A percentile compares a stretch with the other conserved stretches of the same genome.
phyloP scores from a whole-genome alignment of 2,888 invertebrate genomes.

The Cantharis rufa region DNA sequence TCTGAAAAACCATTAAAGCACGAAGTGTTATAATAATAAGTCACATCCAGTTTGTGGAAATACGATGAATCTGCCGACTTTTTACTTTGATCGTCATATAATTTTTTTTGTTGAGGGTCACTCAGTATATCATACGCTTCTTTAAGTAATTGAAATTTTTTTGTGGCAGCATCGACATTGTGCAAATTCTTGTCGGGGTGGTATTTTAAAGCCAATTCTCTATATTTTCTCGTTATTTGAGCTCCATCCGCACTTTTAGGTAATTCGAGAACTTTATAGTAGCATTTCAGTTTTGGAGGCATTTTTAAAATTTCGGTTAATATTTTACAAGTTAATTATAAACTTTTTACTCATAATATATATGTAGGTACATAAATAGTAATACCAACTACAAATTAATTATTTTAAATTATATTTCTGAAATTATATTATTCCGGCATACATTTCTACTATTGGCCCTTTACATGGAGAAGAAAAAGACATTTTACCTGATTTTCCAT shows the following conservation, averaged over 20 bases:
- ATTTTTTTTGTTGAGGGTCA: slow-evolving; percentile 92
- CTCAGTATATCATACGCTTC: slow-evolving; percentile 95
- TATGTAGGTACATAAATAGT: no score
- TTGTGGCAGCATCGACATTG: slow-evolving; percentile 81
- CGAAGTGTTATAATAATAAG: slow-evolving; percentile 85
- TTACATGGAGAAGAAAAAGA: no score
- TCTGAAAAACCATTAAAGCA: slow-evolving; percentile 92
- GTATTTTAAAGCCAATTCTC: slow-evolving; percentile 87
- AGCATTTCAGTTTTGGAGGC: slow-evolving; percentile 73
- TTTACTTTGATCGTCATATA: slow-evolving; percentile 72
- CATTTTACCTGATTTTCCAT: no score
- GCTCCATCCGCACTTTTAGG: slow-evolving; percentile 74
- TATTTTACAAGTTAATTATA: no score
- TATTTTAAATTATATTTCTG: no score
- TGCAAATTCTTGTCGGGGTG: slow-evolving; percentile 93
- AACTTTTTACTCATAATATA: no score
- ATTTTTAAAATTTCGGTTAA: no score
- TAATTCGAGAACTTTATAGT: slow-evolving; percentile 93
- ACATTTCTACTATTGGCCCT: no score
- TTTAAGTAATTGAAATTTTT: slow-evolving; percentile 90
- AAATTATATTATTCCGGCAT: no score
- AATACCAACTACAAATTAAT: no score
- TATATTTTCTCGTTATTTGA: slow-evolving; percentile 89
- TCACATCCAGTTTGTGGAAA: slow-evolving; percentile 80
- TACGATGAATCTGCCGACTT: neutral